A percentile compares a stretch with the other conserved stretches of the same genome.
phyloP scores from a whole-genome alignment of 2,113 vertebrate genomes.

The Fregata magnificens region DNA sequence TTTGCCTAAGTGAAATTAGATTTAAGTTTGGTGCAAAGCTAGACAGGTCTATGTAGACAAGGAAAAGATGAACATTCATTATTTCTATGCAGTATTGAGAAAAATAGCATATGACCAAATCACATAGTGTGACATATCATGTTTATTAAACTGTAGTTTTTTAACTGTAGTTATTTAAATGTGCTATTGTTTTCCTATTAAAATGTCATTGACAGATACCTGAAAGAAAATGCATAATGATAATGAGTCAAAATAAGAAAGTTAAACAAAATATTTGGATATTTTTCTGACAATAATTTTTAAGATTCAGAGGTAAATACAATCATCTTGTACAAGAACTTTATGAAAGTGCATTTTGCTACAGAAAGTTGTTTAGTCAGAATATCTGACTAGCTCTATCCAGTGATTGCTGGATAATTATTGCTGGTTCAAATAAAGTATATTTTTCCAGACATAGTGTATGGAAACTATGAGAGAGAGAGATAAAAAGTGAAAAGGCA shows the following conservation, averaged over 20 bases:
- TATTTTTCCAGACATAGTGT: not conserved
- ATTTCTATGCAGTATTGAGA: not conserved
- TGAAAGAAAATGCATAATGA: not conserved
- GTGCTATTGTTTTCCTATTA: not conserved
- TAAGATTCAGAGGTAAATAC: not conserved
- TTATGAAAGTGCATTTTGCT: not conserved
- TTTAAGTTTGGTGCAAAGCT: not conserved
- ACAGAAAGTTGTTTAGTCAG: not conserved
- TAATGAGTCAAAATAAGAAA: not conserved
- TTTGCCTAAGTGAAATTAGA: not conserved
- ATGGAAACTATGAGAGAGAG: not conserved
- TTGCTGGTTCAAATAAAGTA: not conserved
- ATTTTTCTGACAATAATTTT: not conserved
- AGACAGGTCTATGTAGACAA: not conserved
- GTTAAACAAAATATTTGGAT: not conserved
- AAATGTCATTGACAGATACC: not conserved
- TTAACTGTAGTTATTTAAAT: too few relatives aligned
- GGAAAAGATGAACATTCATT: not conserved
- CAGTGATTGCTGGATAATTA: not conserved
- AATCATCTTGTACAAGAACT: not conserved
- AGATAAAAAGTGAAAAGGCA: not conserved
- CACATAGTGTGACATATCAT: not conserved
- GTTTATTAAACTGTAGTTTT: not conserved
- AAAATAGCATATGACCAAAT: not conserved
- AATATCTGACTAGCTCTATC: not conserved